A percentile compares a stretch with the other conserved stretches of the same genome.
phyloP scores from a whole-genome alignment of 2,113 vertebrate genomes.

The Calidris pygmaea region DNA sequence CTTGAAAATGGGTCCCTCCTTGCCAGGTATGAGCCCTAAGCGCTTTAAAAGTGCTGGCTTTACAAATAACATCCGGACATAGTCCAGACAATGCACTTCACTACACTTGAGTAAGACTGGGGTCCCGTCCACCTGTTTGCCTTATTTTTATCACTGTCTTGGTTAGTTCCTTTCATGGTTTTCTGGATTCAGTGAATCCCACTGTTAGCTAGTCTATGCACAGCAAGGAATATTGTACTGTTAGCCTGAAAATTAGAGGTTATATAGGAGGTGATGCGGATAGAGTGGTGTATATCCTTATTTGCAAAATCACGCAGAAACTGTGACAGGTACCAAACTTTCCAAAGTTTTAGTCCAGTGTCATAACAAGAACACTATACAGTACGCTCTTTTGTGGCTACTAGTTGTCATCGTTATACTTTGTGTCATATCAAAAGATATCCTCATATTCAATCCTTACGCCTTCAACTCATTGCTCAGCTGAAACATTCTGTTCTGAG shows the following conservation, averaged over 20 bases:
- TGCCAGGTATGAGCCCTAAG: not conserved
- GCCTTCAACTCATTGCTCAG: not conserved
- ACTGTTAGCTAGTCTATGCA: not conserved
- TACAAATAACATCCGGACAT: not conserved
- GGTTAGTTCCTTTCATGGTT: not conserved
- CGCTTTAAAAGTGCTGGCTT: not conserved
- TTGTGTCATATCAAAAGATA: not conserved
- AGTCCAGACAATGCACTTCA: not conserved
- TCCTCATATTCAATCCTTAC: not conserved
- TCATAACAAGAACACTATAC: not conserved
- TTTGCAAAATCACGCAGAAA: not conserved
- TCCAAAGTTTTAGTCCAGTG: not conserved
- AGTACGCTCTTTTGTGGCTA: not conserved
- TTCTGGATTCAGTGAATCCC: not conserved
- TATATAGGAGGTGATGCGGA: not conserved
- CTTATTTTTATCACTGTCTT: not conserved
- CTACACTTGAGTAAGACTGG: not conserved
- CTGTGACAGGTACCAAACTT: not conserved
- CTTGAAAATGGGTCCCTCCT: not conserved
- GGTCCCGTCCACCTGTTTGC: not conserved
- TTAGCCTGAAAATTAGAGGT: not conserved
- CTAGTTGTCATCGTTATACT: not conserved
- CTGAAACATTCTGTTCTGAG: slow-evolving; percentile 11
- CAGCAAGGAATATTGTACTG: not conserved
- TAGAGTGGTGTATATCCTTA: not conserved